Base-by-base conservation (phyloP, 37 sponge, comb jelly and placozoan genomes). In the Trichoplax adhaerens region DNA sequence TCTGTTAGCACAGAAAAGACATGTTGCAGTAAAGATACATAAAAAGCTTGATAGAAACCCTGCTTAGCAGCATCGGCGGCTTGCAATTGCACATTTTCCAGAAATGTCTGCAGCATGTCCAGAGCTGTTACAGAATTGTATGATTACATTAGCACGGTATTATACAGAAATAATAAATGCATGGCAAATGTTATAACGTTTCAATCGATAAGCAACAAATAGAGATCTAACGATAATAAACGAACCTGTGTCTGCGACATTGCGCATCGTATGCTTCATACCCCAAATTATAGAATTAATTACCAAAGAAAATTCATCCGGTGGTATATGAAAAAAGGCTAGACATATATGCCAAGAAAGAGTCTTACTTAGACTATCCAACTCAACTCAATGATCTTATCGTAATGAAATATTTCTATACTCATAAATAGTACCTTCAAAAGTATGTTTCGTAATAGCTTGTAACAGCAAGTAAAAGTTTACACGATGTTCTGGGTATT, bases 241-340 rank as follows among this genome's bases (percentile, higher is more conserved):
- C 7, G 67, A 5, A 53, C 97, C 98, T 3, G 91, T 91, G 53
- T 95, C 98, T 8, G 98, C 91, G 47, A 95, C 98, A 77, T 95
- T 87, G 46, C 89, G 66, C 98, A 95, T 91, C 12, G 87, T 88
- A 74, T 95, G 98, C 63, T 95, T 95, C 80, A 95, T 85, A 6
- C 85, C 98, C 89, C 91, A 91, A 52, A 95, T 81, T 10, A 95
- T 76, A 5, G 92, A 76, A 75, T 95, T 88, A 80, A 95, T 74
- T 12, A 91, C 62, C 60, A 95, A 59, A 66, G 90, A 91, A 79
- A 95, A 95, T 69, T 88, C 86, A 3, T 80, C 70, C 0, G 88
- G 65, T 55, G 98, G 88, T 4, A 95, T 80, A 49, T 81, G 81
- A 1, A 90, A 83, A 54, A 84, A 86, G 47, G 96, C 96, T 77